Evolutionary conservation across 2,113 vertebrate species (phyloP), one percentile per base, ranked within the genome.

Genomic region (Rhinogobius similis): DNA sequence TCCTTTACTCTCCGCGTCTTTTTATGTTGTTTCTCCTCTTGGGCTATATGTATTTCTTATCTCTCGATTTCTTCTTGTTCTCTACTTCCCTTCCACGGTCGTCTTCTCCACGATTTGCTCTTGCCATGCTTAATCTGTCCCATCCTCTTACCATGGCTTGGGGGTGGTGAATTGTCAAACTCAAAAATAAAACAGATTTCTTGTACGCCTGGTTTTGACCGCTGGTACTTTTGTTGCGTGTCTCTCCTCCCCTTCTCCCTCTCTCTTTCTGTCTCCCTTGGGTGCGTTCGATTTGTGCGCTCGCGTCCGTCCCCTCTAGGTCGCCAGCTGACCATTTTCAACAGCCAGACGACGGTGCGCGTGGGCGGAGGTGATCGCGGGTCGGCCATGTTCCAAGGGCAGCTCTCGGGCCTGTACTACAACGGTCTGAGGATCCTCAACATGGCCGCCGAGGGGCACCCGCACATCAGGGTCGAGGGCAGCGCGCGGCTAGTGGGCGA

Each of bases 261-360:
- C 24, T 53, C 23, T 29, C 29, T 38, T 10, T 21, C 29, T 36
- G 6, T 38, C 58, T 38, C 58, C 58, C 58, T 2, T 38, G 29
- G 58, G 58, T 38, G 29, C 29, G 29, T 32, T 36, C 29, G 56
- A 75, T 75, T 63, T 53, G 67, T 56, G 63, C 29, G 29, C 5
- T 36, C 32, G 5, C 32, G 2, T 8, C 32, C 39, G 26, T 26
- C 90, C 94, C 85, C 53, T 88, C 80, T 94, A 99, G 98, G 98
- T 82, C 96, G 97, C 83, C 97, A 99, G 93, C 94, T 99, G 89
- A 99, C 98, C 94, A 99, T 99, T 95, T 99, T 99, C 96, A 99
- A 99, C 95, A 99, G 98, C 90, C 98, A 99, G 94, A 98, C 96
- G 73, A 98, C 97, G 73, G 98, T 99, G 93, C 95, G 95, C 83